Evolutionary conservation across 2,888 invertebrate species (phyloP).

Genomic region (Caenorhabditis panamensis): DNA sequence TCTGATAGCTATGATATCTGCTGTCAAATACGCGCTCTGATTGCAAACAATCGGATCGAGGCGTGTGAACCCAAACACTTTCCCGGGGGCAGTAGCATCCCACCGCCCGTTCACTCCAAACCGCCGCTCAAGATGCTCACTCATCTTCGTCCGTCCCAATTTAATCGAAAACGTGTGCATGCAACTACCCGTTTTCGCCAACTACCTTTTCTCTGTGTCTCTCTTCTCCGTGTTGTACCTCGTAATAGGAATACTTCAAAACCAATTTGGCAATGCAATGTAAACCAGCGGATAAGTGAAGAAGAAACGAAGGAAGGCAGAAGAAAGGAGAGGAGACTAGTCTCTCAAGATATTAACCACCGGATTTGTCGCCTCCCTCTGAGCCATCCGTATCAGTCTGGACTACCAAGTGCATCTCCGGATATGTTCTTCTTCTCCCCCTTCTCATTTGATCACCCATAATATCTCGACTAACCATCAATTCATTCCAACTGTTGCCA

Average conservation of each 20-base stretch:
- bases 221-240: conserved; percentile 15
- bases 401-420: not conserved
- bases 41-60: conserved; percentile 57
- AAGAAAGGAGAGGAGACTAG: not conserved
- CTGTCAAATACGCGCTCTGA: conserved; percentile 45
- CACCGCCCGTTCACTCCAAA: conserved; percentile 23
- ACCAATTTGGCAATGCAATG: conserved; percentile 55
- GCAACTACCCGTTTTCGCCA: conserved; percentile 3
- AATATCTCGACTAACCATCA: conserved; percentile 5
- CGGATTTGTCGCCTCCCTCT: conserved; percentile 32
- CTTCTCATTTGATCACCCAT: not conserved
- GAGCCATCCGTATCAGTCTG: conserved; percentile 20
- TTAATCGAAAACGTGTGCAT: conserved; percentile 56
- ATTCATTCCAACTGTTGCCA: conserved; percentile 52
- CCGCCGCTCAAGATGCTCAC: conserved; percentile 25
- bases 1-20: not conserved
- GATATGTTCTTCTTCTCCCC: not conserved
- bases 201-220: conserved; percentile 50
- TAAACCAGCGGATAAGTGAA: conserved; percentile 23
- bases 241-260: conserved; percentile 53
- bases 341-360: conserved; percentile 28
- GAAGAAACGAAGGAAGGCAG: conserved; percentile 3
- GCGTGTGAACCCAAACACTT: conserved; percentile 54
- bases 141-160: conserved; percentile 36
- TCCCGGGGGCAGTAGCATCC: not conserved